Percentiles rank a stretch among this genome's conserved stretches.
Evolutionary conservation across 2,888 invertebrate genomes (phyloP).

Genomic region (Aphodius granarius): DNA sequence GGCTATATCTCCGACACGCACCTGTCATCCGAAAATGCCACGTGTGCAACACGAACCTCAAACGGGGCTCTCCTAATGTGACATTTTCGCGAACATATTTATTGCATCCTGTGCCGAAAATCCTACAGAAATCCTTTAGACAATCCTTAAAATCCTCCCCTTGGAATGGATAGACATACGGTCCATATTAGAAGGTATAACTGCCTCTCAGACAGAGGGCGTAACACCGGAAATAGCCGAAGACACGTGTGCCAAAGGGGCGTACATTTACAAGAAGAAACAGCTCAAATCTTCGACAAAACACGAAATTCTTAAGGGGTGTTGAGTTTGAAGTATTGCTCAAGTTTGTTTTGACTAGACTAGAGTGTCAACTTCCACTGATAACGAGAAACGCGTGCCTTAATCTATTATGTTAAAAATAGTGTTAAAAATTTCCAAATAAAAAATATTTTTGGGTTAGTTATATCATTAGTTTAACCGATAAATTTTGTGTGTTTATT

Average conservation of each 20-base stretch:
- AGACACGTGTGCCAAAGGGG: background rate
- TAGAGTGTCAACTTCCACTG: background rate
- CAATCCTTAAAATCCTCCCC: background rate
- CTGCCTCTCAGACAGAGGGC: background rate
- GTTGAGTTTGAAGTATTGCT: background rate
- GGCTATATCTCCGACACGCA: background rate
- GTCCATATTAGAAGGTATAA: background rate
- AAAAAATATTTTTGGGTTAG: background rate
- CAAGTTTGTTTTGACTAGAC: background rate
- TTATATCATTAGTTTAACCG: background rate
- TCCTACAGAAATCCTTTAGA: background rate
- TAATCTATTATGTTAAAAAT: background rate
- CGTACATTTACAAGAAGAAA: background rate
- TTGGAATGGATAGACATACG: background rate
- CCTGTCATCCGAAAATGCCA: background rate
- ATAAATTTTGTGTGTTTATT: no score
- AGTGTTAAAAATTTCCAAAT: background rate
- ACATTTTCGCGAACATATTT: constrained; percentile 13
- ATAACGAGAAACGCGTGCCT: background rate
- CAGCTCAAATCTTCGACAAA: background rate
- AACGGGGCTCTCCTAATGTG: background rate
- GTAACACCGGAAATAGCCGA: background rate
- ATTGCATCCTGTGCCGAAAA: constrained; percentile 3
- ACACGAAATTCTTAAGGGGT: background rate
- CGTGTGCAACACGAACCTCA: background rate